Percentiles rank a stretch among this genome's conserved stretches.
Evolutionary conservation across 2,797 vertebrate species (phyloP).

Genomic region (Phoxinus dragarum): DNA sequence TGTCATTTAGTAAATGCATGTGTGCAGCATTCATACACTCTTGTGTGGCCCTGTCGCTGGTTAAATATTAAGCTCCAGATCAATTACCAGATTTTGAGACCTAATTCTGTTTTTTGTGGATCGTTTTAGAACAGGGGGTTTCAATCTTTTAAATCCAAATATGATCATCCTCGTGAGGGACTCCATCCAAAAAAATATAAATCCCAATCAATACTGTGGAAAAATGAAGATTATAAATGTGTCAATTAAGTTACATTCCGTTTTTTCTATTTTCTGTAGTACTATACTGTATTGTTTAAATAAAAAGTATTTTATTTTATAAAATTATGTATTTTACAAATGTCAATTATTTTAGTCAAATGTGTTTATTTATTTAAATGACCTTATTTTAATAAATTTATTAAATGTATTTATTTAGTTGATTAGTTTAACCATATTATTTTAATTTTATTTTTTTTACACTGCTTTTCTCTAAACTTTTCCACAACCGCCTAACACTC

Average conservation of each 20-base stretch:
- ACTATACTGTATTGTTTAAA: background rate
- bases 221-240: background rate
- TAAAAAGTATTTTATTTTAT: background rate
- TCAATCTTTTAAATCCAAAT: background rate
- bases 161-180: background rate
- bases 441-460: no score
- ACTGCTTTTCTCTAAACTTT: no score
- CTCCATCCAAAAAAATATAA: background rate
- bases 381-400: no score
- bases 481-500: no score
- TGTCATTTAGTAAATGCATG: background rate
- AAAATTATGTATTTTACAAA: no score
- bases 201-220: background rate
- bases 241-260: background rate
- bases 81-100: slow-evolving; percentile 46
- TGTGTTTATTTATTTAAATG: no score
- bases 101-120: background rate
- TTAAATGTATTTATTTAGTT: background rate
- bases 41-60: slow-evolving; percentile 45
- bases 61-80: slow-evolving; percentile 77
- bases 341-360: background rate
- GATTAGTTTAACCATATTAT: no score
- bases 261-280: background rate
- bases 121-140: background rate
- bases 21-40: background rate